phyloP scores from a whole-genome alignment of 2,797 vertebrate species.

The Serranus cabrilla region DNA sequence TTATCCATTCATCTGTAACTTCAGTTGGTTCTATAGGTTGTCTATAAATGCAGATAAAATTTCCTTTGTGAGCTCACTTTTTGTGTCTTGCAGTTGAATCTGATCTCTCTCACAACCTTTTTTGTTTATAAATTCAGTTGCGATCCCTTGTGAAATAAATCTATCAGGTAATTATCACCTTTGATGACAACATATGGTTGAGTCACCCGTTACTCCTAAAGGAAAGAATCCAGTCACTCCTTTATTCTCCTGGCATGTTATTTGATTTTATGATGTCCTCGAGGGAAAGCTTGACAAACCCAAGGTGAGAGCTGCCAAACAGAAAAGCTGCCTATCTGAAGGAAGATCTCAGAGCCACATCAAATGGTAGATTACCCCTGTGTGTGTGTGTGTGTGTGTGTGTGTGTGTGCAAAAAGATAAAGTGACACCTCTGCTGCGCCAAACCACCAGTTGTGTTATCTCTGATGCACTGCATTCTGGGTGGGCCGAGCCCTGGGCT shows the following conservation, averaged over 20 bases:
- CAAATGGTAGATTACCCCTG: slow-evolving; percentile 57
- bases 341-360: slow-evolving; percentile 61
- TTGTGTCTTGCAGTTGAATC: background rate
- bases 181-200: slow-evolving; percentile 28
- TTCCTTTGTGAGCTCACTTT: background rate
- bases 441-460: slow-evolving; percentile 61
- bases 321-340: slow-evolving; percentile 65
- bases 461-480: slow-evolving; percentile 69
- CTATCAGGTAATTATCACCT: slow-evolving; percentile 45
- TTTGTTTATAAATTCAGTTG: slow-evolving; percentile 21
- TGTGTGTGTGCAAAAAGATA: slow-evolving; percentile 28
- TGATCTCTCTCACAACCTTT: background rate
- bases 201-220: slow-evolving; percentile 31
- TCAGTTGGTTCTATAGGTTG: background rate
- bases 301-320: slow-evolving; percentile 51
- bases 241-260: slow-evolving; percentile 44
- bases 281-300: slow-evolving; percentile 52
- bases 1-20: background rate
- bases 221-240: slow-evolving; percentile 27
- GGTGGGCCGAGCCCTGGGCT: slow-evolving; percentile 72
- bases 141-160: slow-evolving; percentile 37
- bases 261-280: slow-evolving; percentile 68
- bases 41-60: background rate
- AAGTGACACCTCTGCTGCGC: slow-evolving; percentile 26
- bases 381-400: slow-evolving; percentile 22